Evolutionary conservation across 1,140 invertebrate species (phyloP).

Genomic region (Anoplolepis gracilipes): DNA sequence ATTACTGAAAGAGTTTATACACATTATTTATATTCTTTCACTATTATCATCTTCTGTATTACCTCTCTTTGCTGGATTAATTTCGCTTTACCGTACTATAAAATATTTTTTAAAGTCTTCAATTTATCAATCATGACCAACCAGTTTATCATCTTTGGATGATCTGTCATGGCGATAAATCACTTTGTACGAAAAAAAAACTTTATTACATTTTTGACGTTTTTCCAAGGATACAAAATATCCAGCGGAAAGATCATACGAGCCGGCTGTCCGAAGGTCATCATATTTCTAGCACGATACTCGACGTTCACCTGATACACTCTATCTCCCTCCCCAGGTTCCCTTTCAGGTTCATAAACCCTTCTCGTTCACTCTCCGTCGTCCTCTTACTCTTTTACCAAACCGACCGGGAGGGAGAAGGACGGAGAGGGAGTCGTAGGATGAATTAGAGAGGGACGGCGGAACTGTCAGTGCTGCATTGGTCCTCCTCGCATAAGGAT

Average conservation of each 20-base stretch:
- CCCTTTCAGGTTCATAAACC: constrained; percentile 41
- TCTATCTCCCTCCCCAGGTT: constrained; percentile 51
- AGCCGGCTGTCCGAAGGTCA: constrained; percentile 35
- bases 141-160: constrained; percentile 12
- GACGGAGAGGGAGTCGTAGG: constrained; percentile 63
- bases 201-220: constrained; percentile 38
- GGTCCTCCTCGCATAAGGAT: constrained; percentile 78
- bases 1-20: too few species aligned
- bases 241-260: neutral
- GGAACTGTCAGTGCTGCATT: constrained; percentile 77
- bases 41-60: neutral
- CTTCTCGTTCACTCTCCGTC: constrained; percentile 46
- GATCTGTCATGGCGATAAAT: constrained; percentile 51
- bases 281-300: constrained; percentile 49
- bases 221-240: constrained; percentile 14
- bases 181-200: constrained; percentile 36
- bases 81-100: neutral
- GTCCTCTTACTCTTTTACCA: neutral
- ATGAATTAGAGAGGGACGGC: constrained; percentile 74
- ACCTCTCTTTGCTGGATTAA: neutral
- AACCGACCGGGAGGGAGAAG: constrained; percentile 55
- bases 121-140: constrained; percentile 30
- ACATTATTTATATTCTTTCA: neutral
- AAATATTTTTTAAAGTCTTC: constrained; percentile 28
- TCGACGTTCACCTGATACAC: constrained; percentile 45